These are phyloP conservation scores for Noctua janthina DNA, from an alignment of 2,888 invertebrate species.

Conservation along the genomic window DNA sequence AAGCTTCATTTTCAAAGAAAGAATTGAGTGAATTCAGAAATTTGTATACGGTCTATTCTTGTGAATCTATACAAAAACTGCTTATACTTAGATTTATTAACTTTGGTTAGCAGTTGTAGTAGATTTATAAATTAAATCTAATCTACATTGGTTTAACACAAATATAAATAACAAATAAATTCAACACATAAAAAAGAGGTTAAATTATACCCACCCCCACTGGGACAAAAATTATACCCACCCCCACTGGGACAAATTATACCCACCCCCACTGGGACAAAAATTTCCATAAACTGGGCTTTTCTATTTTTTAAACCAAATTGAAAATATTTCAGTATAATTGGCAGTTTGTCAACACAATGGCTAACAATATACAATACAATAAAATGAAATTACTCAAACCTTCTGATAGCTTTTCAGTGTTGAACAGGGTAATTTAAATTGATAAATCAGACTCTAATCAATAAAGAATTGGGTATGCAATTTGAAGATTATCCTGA, in stretches of 20 bases:
- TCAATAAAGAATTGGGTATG: not conserved
- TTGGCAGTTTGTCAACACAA: conserved; percentile 2
- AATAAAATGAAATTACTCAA: not conserved
- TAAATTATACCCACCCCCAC: not conserved
- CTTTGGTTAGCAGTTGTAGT: too few species aligned
- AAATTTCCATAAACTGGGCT: not conserved
- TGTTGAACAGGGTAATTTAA: not conserved
- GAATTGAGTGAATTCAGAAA: too few species aligned
- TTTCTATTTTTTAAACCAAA: not conserved
- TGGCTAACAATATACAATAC: not conserved
- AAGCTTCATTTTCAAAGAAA: too few species aligned
- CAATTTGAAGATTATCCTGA: not conserved
- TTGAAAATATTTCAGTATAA: conserved; percentile 2
- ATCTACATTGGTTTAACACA: not conserved
- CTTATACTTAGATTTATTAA: too few species aligned
- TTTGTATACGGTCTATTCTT: too few species aligned
- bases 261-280: not conserved
- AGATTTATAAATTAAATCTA: too few species aligned
- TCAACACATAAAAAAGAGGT: not conserved
- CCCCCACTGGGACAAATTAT: not conserved
- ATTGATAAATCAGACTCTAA: not conserved
- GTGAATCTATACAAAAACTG: too few species aligned
- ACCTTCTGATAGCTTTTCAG: not conserved
- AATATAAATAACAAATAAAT: not conserved
- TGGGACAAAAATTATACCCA: not conserved